These are phyloP conservation scores for Athene cunicularia DNA, from an alignment of 2,113 vertebrate genomes.

Conservation along the genomic window DNA sequence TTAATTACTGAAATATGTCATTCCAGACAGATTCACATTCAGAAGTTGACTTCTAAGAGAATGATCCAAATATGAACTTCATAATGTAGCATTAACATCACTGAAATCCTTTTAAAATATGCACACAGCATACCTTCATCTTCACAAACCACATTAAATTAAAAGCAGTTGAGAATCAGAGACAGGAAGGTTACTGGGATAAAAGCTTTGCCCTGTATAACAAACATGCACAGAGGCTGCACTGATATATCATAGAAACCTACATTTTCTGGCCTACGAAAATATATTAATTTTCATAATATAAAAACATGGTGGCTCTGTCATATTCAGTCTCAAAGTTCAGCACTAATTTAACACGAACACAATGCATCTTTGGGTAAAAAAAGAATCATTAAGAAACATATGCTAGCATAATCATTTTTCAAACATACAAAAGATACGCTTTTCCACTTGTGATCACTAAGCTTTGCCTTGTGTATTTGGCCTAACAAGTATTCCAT, in stretches of 20 bases:
- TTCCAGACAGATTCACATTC: background rate
- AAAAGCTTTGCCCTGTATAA: background rate
- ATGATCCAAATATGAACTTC: background rate
- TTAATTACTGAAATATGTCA: background rate
- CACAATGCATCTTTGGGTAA: background rate
- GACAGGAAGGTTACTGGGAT: background rate
- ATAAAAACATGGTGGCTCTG: fast-evolving
- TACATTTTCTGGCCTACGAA: background rate
- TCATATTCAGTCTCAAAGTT: background rate
- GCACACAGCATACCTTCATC: background rate
- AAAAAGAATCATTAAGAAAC: background rate
- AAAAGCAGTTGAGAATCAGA: background rate
- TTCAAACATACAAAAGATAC: background rate
- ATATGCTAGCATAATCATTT: background rate
- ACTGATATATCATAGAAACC: background rate
- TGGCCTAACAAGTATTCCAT: background rate
- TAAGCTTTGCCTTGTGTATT: background rate
- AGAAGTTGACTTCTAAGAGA: background rate
- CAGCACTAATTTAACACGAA: background rate
- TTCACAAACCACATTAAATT: background rate
- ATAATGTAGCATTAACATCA: background rate
- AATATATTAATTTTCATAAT: background rate
- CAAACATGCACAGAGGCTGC: background rate
- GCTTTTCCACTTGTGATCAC: background rate
- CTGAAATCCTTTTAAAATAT: background rate